A percentile compares a stretch with the other conserved stretches of the same genome.
phyloP scores from a whole-genome alignment of 64 coral and sea anemone genomes.

The Pocillopora verrucosa region DNA sequence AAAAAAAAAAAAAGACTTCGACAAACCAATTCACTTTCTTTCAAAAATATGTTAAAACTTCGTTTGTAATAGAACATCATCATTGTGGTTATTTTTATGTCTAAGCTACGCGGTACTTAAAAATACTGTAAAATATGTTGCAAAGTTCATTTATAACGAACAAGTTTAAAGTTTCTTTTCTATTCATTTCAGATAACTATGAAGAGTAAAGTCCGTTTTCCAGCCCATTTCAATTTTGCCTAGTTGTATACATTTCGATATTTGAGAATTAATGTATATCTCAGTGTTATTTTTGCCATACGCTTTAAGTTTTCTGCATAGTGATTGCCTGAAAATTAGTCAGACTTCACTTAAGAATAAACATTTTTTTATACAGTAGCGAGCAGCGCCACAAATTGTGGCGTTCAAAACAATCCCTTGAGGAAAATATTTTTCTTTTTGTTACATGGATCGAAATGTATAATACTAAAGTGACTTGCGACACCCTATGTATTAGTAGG shows the following conservation, averaged over 20 bases:
- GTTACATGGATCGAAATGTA: constrained; percentile 5
- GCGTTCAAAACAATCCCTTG: neutral
- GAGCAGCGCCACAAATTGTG: neutral
- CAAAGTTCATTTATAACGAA: neutral
- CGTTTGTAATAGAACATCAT: neutral
- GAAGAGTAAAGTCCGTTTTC: neutral
- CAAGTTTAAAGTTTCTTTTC: constrained; percentile 19
- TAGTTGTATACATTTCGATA: neutral
- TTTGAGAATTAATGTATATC: neutral
- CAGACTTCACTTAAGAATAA: neutral
- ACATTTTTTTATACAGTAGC: neutral
- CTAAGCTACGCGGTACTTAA: neutral
- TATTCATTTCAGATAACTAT: constrained; percentile 3
- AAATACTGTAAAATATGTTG: constrained; percentile 14
- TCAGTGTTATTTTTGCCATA: constrained; percentile 17
- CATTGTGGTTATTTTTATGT: neutral
- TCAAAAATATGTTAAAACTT: neutral
- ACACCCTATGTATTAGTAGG: neutral
- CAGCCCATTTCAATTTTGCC: constrained; percentile 2
- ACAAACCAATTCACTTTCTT: neutral
- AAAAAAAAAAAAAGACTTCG: neutral
- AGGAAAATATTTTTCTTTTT: neutral
- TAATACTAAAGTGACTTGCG: neutral
- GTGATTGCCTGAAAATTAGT: constrained; percentile 5
- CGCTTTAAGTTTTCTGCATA: constrained; percentile 9